A percentile compares a stretch with the other conserved stretches of the same genome.
These are phyloP conservation scores for Leucophenga maculata DNA, from an alignment of 2,888 invertebrate species.

Conservation along the genomic window DNA sequence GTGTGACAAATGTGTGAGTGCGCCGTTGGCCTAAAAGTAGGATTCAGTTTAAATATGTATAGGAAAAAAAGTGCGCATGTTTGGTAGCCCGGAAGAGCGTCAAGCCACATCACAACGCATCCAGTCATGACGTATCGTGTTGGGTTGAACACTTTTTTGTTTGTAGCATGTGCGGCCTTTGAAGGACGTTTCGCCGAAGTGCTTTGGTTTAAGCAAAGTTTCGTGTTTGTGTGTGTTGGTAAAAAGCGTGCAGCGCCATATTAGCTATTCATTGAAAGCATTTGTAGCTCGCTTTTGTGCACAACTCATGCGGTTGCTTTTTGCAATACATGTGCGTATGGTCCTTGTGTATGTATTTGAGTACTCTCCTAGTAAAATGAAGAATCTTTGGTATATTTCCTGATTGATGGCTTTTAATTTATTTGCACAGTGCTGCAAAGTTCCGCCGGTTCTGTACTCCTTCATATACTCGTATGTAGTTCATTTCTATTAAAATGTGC, in stretches of 20 bases:
- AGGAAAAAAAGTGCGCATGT: neutral
- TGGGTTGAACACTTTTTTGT: neutral
- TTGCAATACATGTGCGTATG: slow-evolving; percentile 16
- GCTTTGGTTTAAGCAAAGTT: no score
- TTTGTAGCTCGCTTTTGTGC: slow-evolving; percentile 59
- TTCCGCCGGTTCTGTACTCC: neutral
- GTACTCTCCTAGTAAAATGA: slow-evolving; percentile 57
- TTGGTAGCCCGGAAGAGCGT: neutral
- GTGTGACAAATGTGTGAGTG: neutral
- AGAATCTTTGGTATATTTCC: slow-evolving; percentile 63
- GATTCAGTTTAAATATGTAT: slow-evolving; percentile 22
- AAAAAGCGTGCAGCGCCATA: slow-evolving; percentile 12
- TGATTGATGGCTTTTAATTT: slow-evolving; percentile 67
- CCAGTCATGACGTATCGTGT: neutral
- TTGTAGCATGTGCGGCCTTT: slow-evolving; percentile 9
- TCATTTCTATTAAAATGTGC: neutral
- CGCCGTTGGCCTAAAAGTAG: slow-evolving; percentile 5
- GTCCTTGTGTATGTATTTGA: neutral
- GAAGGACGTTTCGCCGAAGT: neutral
- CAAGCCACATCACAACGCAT: neutral
- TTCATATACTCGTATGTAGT: neutral
- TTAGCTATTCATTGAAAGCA: slow-evolving; percentile 27
- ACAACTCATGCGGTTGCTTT: slow-evolving; percentile 15
- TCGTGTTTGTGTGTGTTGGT: neutral
- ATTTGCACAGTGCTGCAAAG: slow-evolving; percentile 50